Evolutionary conservation across 2,113 vertebrate species (phyloP).

Genomic region (Nipponia nippon): DNA sequence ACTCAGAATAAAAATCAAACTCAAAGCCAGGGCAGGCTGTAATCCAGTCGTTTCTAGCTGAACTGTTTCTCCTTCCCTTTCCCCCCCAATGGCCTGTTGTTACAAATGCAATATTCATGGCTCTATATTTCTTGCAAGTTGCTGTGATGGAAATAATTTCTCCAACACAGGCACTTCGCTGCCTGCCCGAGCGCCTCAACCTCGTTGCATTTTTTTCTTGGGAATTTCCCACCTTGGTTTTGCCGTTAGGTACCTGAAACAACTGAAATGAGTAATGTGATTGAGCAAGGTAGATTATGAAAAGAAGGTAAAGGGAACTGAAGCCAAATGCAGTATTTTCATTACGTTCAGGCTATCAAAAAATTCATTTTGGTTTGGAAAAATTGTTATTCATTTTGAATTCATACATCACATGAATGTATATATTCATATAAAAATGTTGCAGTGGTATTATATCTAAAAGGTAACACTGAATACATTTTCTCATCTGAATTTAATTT

Average conservation of each 20-base stretch:
- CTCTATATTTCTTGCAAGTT: neutral
- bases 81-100: rapidly evolving
- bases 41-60: neutral
- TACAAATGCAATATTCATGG: neutral
- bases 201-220: rapidly evolving
- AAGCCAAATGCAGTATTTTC: neutral
- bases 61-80: neutral
- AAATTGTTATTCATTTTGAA: neutral
- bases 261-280: neutral
- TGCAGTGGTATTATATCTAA: neutral
- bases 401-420: neutral
- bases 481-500: neutral
- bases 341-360: neutral
- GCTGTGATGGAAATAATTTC: neutral
- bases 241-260: neutral
- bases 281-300: neutral
- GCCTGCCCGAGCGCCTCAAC: rapidly evolving
- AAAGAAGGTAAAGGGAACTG: neutral
- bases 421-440: neutral
- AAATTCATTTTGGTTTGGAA: neutral
- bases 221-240: neutral
- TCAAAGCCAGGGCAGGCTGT: neutral
- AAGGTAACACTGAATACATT: neutral
- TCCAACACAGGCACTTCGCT: neutral
- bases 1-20: neutral